Evolutionary conservation across 2,797 vertebrate genomes (phyloP), one percentile per base, ranked within the genome.

Genomic region (Bovichtus variegatus): DNA sequence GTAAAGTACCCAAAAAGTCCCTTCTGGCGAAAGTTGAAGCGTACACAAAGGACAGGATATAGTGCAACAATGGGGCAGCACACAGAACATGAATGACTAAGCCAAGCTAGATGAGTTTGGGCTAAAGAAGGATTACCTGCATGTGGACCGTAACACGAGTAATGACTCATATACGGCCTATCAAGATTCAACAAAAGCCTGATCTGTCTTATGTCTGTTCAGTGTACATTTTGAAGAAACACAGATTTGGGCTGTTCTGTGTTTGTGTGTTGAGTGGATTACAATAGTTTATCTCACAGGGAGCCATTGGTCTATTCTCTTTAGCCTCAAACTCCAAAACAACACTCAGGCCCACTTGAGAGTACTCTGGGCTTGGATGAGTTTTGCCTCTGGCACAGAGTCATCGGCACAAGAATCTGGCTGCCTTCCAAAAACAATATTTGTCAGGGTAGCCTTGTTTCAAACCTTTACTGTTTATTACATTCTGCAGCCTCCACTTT

Each of bases 361-460:
- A 94, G 90, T 89, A 91, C 92, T 93, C 89, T 82, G 86, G 84
- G 84, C 79, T 88, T 92, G 90, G 91, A 94, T 88, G 91, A 91
- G 87, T 89, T 91, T 88, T 88, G 87, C 87, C 73, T 91, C 89
- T 94, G 93, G 92, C 92, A 86, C 58, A 25, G 74, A 90, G 85
- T 92, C 92, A 89, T 89, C 84, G 73, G 88, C 80, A 91, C 87
- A 93, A 91, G 91, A 92, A 91, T 86, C 82, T 94, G 93, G 94
- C 91, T 5, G 55, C 71, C n/a, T 19, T 88, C 94, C 94, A 95
- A 94, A 86, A 73, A 93, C 91, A 95, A 95, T 94, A 94, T 94
- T 94, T 94, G 92, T 93, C 91, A 92, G 90, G 89, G 88, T 91
- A 92, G 92, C 86, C 88, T 94, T 87, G 90, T 92, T 94, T 93